Evolutionary conservation across 2,888 invertebrate genomes (phyloP).

Genomic region (Limnephilus auricula): DNA sequence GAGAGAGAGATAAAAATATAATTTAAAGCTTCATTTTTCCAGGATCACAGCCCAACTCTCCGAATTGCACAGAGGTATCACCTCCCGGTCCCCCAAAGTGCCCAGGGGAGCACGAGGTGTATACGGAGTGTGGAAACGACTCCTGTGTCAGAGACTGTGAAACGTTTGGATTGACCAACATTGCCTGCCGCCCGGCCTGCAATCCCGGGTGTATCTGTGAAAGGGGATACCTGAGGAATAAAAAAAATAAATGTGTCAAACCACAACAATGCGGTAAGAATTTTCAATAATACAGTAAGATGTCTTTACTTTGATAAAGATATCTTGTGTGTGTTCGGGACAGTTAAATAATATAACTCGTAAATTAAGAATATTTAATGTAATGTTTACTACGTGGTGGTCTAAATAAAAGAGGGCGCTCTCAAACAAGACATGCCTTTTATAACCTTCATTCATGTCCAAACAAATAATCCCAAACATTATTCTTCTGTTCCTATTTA

Average conservation of each 20-base stretch:
- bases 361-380: too few species aligned
- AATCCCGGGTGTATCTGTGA: slow-evolving; percentile 58
- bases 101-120: slow-evolving; percentile 56
- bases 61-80: background rate
- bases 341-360: too few species aligned
- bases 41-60: background rate
- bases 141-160: slow-evolving; percentile 57
- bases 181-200: slow-evolving; percentile 55
- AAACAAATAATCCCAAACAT: too few species aligned
- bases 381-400: too few species aligned
- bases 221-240: slow-evolving; percentile 53
- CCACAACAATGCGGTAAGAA: slow-evolving; percentile 49
- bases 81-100: slow-evolving; percentile 8
- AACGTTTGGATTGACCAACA: slow-evolving; percentile 33
- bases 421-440: too few species aligned
- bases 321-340: too few species aligned
- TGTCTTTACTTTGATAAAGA: too few species aligned
- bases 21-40: background rate
- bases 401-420: too few species aligned
- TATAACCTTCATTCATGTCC: too few species aligned
- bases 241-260: slow-evolving; percentile 53
- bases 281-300: background rate
- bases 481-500: too few species aligned
- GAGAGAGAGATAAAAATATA: too few species aligned
- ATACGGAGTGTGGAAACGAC: slow-evolving; percentile 55